These are phyloP conservation scores for Macroglossus sobrinus DNA, from an alignment of 2,113 vertebrate species.

Conservation along the genomic window DNA sequence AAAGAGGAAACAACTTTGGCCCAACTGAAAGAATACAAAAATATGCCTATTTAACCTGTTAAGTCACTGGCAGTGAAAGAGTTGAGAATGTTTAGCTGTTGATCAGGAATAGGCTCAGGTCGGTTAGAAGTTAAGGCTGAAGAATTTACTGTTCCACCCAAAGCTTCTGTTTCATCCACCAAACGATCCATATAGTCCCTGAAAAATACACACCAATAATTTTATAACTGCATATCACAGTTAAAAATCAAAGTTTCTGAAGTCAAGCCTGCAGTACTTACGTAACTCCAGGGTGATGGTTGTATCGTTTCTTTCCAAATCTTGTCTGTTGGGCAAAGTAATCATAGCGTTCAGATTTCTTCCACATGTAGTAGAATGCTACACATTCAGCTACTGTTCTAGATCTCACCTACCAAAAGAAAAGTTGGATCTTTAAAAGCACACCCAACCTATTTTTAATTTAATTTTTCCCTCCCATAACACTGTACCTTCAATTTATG, in stretches of 20 bases:
- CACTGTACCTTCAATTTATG: background rate
- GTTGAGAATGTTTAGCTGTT: constrained; percentile 94
- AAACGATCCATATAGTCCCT: constrained; percentile 98
- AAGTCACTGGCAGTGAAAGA: constrained; percentile 97
- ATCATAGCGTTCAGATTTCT: constrained; percentile 98
- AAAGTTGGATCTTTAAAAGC: background rate
- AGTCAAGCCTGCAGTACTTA: constrained; percentile 82
- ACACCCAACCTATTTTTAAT: background rate
- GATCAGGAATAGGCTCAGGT: constrained; percentile 90
- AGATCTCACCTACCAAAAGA: constrained; percentile 87
- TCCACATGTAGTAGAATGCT: constrained; percentile 99
- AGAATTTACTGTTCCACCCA: constrained; percentile 90
- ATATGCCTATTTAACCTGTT: constrained; percentile 86
- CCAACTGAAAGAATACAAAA: background rate
- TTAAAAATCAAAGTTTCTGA: background rate
- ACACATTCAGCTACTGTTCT: constrained; percentile 97
- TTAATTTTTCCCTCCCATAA: background rate
- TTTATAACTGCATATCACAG: background rate
- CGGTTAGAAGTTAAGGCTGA: constrained; percentile 89
- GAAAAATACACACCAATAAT: constrained; percentile 23
- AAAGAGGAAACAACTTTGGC: background rate
- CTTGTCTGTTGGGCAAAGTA: constrained; percentile 97
- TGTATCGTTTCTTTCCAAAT: constrained; percentile 98
- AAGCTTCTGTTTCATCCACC: constrained; percentile 95
- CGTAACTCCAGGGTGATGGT: constrained; percentile 98